These are phyloP conservation scores for Oncorhynchus tshawytscha DNA, from an alignment of 2,113 vertebrate species.

Conservation along the genomic window DNA sequence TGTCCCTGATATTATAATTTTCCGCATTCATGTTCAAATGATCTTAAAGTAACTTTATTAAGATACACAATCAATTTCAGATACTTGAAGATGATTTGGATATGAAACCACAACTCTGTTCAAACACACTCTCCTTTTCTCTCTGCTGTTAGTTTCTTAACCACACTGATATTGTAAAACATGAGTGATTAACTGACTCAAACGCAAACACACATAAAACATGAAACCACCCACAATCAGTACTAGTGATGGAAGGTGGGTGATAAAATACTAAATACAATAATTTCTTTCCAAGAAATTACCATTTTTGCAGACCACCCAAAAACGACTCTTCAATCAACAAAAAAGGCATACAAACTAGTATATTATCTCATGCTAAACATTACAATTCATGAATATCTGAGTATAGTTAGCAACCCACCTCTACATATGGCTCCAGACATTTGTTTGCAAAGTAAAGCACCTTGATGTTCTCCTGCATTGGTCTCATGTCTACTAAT, in stretches of 20 bases:
- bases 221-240: background rate
- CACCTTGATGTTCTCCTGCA: constrained; percentile 76
- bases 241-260: background rate
- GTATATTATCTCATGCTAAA: background rate
- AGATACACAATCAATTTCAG: too few species aligned
- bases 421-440: constrained; percentile 88
- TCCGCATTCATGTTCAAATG: too few species aligned
- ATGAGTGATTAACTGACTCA: background rate
- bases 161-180: too few species aligned
- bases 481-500: constrained; percentile 60
- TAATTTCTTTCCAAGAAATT: background rate
- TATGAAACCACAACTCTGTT: background rate
- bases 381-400: background rate
- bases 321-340: background rate
- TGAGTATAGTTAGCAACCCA: constrained; percentile 56
- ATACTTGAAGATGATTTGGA: too few species aligned
- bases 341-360: background rate
- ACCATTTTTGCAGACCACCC: too few species aligned
- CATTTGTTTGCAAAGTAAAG: constrained; percentile 79
- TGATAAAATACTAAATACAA: background rate
- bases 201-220: background rate
- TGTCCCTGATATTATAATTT: too few species aligned
- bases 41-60: too few species aligned
- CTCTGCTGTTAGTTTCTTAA: too few species aligned
- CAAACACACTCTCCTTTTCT: too few species aligned